A percentile compares a stretch with the other conserved stretches of the same genome.
phyloP scores from a whole-genome alignment of 2,888 invertebrate species.

The Onthophagus sagittarius region DNA sequence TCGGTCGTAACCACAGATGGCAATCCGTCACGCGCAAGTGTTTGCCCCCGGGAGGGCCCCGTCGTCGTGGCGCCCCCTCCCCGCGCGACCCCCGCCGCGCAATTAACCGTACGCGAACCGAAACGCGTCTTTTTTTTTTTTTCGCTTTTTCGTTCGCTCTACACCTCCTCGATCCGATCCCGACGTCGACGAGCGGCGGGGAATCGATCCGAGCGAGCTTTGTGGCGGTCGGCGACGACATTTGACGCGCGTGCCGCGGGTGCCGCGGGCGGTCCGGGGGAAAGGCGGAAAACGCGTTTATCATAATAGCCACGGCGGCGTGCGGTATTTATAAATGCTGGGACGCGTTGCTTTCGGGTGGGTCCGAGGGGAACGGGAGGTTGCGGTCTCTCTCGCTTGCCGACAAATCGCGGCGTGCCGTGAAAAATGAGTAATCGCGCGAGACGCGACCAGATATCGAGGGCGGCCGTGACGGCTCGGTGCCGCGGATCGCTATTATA shows the following conservation, averaged over 20 bases:
- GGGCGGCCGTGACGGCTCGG: slow-evolving; percentile 15
- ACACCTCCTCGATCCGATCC: background rate
- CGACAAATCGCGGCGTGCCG: slow-evolving; percentile 10
- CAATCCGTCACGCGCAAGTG: background rate
- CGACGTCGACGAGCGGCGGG: background rate
- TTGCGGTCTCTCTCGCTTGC: slow-evolving; percentile 4
- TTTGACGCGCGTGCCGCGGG: background rate
- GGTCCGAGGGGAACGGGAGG: slow-evolving; percentile 17
- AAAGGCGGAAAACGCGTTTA: background rate
- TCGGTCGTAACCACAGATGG: background rate
- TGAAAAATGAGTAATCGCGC: slow-evolving; percentile 10
- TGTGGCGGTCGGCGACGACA: background rate
- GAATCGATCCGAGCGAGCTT: background rate
- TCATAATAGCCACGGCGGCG: slow-evolving; percentile 8
- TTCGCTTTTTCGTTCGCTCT: background rate
- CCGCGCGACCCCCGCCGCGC: background rate
- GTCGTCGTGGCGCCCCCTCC: background rate
- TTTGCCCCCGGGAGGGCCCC: background rate
- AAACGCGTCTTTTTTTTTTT: background rate
- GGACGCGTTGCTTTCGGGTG: slow-evolving; percentile 5
- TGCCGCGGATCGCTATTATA: slow-evolving; percentile 12
- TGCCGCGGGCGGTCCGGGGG: background rate
- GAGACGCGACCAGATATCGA: slow-evolving; percentile 9
- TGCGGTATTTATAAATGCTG: slow-evolving; percentile 14
- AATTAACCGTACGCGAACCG: background rate